These are phyloP conservation scores for Mylabris phalerata DNA, from an alignment of 1,140 invertebrate species.

Conservation along the genomic window DNA sequence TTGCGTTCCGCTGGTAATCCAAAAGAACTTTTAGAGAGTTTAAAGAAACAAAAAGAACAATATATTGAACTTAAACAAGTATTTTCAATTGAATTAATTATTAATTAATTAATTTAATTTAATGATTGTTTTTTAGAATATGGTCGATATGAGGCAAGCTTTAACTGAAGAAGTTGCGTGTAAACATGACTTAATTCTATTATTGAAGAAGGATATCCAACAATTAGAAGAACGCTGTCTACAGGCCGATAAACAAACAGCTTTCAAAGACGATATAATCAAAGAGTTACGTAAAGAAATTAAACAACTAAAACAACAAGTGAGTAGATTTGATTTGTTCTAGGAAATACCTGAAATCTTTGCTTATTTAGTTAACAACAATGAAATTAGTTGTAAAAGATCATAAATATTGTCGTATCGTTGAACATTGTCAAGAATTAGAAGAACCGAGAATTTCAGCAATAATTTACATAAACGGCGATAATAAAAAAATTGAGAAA, in stretches of 20 bases:
- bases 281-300: conserved; percentile 48
- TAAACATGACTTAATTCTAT: conserved; percentile 44
- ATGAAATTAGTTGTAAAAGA: neutral
- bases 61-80: conserved; percentile 27
- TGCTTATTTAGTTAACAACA: neutral
- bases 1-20: no score
- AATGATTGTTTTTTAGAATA: conserved; percentile 20
- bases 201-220: conserved; percentile 40
- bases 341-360: neutral
- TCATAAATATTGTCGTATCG: neutral
- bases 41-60: conserved; percentile 21
- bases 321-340: conserved; percentile 8
- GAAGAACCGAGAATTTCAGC: conserved; percentile 8
- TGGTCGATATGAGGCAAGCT: conserved; percentile 43
- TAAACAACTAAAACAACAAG: conserved; percentile 37
- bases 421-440: neutral
- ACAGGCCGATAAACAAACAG: conserved; percentile 43
- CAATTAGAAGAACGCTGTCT: conserved; percentile 44
- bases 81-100: neutral
- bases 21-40: neutral
- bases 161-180: conserved; percentile 46
- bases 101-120: no score
- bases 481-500: neutral
- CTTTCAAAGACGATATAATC: conserved; percentile 50
- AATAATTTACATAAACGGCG: neutral